Conservation (phyloP, 2,797 vertebrate species). For the Sciaenops ocellatus region DNA sequence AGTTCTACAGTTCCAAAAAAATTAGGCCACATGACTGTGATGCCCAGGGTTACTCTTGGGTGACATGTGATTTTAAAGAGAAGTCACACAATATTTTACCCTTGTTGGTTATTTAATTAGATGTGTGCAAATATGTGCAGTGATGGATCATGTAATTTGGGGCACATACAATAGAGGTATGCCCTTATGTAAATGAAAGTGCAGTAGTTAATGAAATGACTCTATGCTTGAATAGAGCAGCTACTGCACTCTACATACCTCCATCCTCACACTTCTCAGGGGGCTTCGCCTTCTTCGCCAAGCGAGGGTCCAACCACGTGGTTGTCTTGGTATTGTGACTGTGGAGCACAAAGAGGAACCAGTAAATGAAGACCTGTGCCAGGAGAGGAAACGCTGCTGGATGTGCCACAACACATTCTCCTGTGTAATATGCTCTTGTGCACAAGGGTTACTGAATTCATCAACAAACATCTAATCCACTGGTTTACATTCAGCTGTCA, state of each 20-base stretch:
- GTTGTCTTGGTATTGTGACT: conserved; percentile 99
- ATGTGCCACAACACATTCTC: neutral
- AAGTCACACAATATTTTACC: conserved; percentile 22
- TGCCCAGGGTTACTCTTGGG: conserved; percentile 34
- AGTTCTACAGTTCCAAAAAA: conserved; percentile 27
- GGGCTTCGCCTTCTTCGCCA: conserved; percentile 98
- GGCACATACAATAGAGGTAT: conserved; percentile 13
- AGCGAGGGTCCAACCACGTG: conserved; percentile 97
- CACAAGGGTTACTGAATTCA: conserved; percentile 36
- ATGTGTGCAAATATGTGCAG: conserved; percentile 35
- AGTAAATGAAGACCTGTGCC: conserved; percentile 28
- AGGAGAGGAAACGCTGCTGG: conserved; percentile 15
- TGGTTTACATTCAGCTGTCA: conserved; percentile 52
- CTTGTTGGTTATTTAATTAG: conserved; percentile 28
- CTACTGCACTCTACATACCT: conserved; percentile 82
- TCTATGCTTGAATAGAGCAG: conserved; percentile 36
- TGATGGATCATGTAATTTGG: conserved; percentile 37
- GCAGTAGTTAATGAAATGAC: conserved; percentile 46
- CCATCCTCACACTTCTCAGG: conserved; percentile 98
- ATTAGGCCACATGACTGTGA: conserved; percentile 34
- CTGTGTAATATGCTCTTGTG: conserved; percentile 12
- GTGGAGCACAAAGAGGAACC: conserved; percentile 65
- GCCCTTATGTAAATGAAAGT: conserved; percentile 40
- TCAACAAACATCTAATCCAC: conserved; percentile 41
- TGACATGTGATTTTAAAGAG: conserved; percentile 37